These are phyloP conservation scores for Gyrodactylus bullatarudis DNA, from an alignment of 1,140 invertebrate species.

Conservation along the genomic window DNA sequence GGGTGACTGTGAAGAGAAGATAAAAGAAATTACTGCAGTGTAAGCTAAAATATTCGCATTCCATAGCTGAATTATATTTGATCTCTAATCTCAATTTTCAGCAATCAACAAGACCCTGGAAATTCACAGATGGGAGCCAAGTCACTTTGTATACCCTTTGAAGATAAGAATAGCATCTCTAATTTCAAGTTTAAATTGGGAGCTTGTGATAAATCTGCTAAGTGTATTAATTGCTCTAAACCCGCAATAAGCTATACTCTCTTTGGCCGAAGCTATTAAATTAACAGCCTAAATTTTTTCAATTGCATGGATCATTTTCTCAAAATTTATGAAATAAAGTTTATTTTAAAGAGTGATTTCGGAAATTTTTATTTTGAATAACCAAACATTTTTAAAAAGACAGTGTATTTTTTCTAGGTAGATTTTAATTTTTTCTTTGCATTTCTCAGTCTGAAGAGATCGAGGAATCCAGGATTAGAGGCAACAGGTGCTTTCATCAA, in stretches of 20 bases:
- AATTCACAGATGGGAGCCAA: conserved; percentile 89
- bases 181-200: conserved; percentile 44
- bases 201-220: not conserved
- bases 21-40: conserved; percentile 63
- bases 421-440: conserved; percentile 6
- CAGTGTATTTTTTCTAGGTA: too few species aligned
- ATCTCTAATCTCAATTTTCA: too few species aligned
- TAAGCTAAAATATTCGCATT: too few species aligned
- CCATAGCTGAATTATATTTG: too few species aligned
- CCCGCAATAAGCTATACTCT: conserved; percentile 52
- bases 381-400: too few species aligned
- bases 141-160: conserved; percentile 70
- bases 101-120: conserved; percentile 36
- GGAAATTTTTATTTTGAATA: too few species aligned
- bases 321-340: too few species aligned
- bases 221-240: conserved; percentile 35
- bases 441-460: not conserved
- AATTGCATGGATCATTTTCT: too few species aligned
- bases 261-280: conserved; percentile 77
- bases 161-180: conserved; percentile 34
- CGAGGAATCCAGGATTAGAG: not conserved
- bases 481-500: not conserved
- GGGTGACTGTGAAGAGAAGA: conserved; percentile 53
- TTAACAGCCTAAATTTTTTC: too few species aligned
- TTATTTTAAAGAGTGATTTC: too few species aligned